Conservation (phyloP, 2,113 vertebrate genomes). For the Cisticola juncidis region DNA sequence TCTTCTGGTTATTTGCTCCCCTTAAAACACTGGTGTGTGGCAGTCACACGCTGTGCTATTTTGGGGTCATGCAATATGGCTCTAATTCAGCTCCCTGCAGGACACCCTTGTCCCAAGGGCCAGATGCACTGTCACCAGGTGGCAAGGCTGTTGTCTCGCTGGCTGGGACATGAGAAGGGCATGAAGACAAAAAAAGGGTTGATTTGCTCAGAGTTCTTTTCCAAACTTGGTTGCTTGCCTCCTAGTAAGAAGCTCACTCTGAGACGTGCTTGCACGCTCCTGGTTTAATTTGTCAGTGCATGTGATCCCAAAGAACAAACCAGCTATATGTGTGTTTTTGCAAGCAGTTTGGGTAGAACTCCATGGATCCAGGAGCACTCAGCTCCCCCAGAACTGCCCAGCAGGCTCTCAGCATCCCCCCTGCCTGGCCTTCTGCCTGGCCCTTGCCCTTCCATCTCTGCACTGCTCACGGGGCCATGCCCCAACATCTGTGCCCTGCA, state of each 20-base stretch:
- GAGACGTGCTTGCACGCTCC: background rate
- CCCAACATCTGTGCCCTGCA: fast-evolving
- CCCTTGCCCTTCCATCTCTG: fast-evolving
- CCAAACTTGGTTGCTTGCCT: background rate
- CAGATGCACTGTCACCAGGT: background rate
- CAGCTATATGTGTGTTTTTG: fast-evolving
- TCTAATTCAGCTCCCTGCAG: background rate
- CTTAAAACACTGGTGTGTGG: background rate
- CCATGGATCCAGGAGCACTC: fast-evolving
- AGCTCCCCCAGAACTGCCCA: background rate
- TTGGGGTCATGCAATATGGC: background rate
- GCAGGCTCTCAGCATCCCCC: background rate
- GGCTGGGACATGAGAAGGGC: background rate
- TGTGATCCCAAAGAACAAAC: background rate
- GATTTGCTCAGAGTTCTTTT: background rate
- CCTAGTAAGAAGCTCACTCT: background rate
- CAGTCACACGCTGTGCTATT: background rate
- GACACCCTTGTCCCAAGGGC: background rate
- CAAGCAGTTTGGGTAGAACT: background rate
- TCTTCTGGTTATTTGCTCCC: background rate
- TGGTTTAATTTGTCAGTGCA: background rate
- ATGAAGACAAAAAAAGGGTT: background rate
- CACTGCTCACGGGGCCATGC: fast-evolving
- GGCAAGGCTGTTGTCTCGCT: background rate
- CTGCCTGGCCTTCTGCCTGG: background rate